Base-by-base conservation (phyloP, 1,140 invertebrate species). In the Ceratitis capitata region DNA sequence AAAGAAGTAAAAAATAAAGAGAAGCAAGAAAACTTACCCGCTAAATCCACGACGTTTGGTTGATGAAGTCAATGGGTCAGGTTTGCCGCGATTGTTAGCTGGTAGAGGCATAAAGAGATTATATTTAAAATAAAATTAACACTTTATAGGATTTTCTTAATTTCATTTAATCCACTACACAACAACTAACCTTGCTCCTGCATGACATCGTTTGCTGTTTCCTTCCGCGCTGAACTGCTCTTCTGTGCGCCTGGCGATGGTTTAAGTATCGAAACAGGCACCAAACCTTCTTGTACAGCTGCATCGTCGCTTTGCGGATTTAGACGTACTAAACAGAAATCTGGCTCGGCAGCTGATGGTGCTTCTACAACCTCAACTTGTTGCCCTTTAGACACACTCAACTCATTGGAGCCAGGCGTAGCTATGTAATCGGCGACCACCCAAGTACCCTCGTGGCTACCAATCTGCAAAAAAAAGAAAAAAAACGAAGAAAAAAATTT, bases 301-400 rank as follows among this genome's bases (percentile, higher is more conserved):
- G 92, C 90, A 85, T 94, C 93, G 86, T 94, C 94, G n/a, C 92
- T 92, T 61, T 92, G 90, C n/a, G 93, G 89, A 90, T 90, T 91
- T 86, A 92, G 88, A 82, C 95, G 93, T 78, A 95, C 93, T 88
- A 95, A 90, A 93, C 95, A 95, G 92, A 94, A 95, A 88, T 94
- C 95, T 92, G 88, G 94, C 87, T 88, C 93, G 89, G 85, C 91
- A 87, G 87, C 92, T 87, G 89, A 91, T 86, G 94, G 93, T 78
- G 95, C 93, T 88, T 98, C 97, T 82, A 98, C 90, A 82, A 98
- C 95, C 89, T 98, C 98, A 64, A 98, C 97, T 92, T 98, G 97
- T 92, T 98, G 97, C 12, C 97, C 97, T 89, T 97, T 97, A 61
- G 92, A 93, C 10, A 98, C 97, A 32, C 94, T 95, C 86, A 98